phyloP scores from a whole-genome alignment of 1,140 invertebrate species.

The Meloidogyne exigua region DNA sequence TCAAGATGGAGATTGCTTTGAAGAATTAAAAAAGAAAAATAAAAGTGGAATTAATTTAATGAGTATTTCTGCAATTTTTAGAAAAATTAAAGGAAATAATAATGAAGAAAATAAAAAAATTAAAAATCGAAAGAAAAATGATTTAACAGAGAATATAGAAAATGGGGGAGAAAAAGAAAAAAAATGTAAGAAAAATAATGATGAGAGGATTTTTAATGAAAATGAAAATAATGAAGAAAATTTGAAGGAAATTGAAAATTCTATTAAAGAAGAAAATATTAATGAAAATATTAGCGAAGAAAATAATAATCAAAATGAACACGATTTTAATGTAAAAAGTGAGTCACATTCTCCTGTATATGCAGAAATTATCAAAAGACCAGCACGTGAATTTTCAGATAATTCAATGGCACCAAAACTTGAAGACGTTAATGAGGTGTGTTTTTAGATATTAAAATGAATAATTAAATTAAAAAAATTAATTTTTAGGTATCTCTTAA shows the following conservation, averaged over 20 bases:
- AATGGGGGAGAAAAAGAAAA: background rate
- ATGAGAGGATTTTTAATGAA: background rate
- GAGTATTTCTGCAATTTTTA: background rate
- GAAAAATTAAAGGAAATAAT: background rate
- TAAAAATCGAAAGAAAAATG: background rate
- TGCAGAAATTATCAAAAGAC: background rate
- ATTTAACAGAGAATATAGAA: background rate
- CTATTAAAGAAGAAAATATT: background rate
- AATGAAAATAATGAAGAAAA: background rate
- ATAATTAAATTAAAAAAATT: too few relatives aligned
- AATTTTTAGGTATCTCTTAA: background rate
- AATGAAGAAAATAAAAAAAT: background rate
- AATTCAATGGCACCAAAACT: too few relatives aligned
- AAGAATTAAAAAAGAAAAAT: conserved; percentile 15
- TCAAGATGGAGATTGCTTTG: conserved; percentile 10
- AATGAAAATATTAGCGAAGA: background rate
- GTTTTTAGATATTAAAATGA: background rate
- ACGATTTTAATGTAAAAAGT: background rate
- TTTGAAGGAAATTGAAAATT: background rate
- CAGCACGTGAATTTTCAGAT: background rate
- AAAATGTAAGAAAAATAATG: background rate
- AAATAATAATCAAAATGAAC: background rate
- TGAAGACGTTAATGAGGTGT: background rate
- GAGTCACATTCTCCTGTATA: background rate
- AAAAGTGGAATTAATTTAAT: conserved; percentile 14